These are phyloP conservation scores for Toxotes lorentzi DNA, from an alignment of 2,797 vertebrate species.

Conservation along the genomic window DNA sequence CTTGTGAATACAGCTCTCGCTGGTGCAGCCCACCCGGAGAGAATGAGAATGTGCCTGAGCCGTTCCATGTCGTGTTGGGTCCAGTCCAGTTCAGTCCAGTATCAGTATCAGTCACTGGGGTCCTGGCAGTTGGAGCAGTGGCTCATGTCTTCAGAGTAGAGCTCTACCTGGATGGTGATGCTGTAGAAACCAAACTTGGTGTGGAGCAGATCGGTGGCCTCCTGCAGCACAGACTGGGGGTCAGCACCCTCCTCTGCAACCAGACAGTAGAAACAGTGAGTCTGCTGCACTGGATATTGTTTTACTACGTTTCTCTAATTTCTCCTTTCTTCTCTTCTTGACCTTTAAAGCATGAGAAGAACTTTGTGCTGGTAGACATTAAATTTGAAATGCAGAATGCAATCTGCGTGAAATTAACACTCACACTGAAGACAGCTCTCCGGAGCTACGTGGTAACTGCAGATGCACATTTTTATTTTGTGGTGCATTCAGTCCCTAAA, in stretches of 20 bases:
- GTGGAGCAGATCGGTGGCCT: conserved; percentile 89
- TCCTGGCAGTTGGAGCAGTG: conserved; percentile 90
- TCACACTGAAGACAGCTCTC: background rate
- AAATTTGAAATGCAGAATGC: background rate
- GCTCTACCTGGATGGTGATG: conserved; percentile 94
- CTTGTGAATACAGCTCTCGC: conserved; percentile 6
- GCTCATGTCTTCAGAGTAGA: conserved; percentile 88
- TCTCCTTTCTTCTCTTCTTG: background rate
- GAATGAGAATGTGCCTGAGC: conserved; percentile 42
- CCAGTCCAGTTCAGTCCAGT: conserved; percentile 28
- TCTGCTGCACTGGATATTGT: background rate
- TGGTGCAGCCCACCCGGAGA: conserved; percentile 31
- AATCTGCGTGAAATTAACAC: background rate
- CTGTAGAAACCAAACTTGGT: conserved; percentile 91
- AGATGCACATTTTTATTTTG: too few species aligned
- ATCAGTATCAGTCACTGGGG: conserved; percentile 81
- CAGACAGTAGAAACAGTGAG: background rate
- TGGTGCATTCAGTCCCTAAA: too few species aligned
- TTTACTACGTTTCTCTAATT: rapidly evolving
- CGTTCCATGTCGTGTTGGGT: conserved; percentile 32
- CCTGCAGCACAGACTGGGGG: conserved; percentile 87
- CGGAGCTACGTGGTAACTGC: too few species aligned
- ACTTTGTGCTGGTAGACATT: background rate
- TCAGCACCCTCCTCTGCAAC: conserved; percentile 86
- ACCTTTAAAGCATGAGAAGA: background rate